Evolutionary conservation across 2,888 invertebrate genomes (phyloP).

Genomic region (Himalopsyche anomala): DNA sequence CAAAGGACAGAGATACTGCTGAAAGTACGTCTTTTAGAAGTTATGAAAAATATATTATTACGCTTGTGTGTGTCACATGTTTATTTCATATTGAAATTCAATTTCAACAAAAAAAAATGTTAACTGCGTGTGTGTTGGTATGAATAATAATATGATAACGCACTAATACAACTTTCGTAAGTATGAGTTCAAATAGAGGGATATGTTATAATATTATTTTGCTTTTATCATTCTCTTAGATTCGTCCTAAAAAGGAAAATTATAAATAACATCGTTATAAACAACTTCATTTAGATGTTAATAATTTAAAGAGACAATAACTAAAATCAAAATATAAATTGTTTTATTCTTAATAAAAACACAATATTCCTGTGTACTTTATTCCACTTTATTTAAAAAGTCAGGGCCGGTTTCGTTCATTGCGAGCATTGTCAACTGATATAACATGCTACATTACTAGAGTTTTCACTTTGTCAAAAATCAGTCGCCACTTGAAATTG

Average conservation of each 20-base stretch:
- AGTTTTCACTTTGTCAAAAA: no score
- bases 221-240: constrained; percentile 6
- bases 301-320: neutral
- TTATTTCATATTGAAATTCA: constrained; percentile 66
- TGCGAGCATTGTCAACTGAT: no score
- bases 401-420: no score
- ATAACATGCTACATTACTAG: no score
- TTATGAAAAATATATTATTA: constrained; percentile 63
- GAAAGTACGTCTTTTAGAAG: constrained; percentile 44
- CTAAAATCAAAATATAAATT: no score
- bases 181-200: constrained; percentile 13
- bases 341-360: no score
- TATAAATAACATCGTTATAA: constrained; percentile 17
- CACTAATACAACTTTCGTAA: neutral
- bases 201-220: neutral
- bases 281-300: neutral
- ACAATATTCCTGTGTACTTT: no score
- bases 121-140: constrained; percentile 45
- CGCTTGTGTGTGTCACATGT: constrained; percentile 63
- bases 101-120: constrained; percentile 60
- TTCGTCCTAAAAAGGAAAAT: neutral
- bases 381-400: no score
- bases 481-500: no score
- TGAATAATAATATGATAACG: constrained; percentile 47
- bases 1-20: neutral